These are phyloP conservation scores for Phalera bucephala DNA, from an alignment of 2,888 invertebrate species.

Conservation along the genomic window DNA sequence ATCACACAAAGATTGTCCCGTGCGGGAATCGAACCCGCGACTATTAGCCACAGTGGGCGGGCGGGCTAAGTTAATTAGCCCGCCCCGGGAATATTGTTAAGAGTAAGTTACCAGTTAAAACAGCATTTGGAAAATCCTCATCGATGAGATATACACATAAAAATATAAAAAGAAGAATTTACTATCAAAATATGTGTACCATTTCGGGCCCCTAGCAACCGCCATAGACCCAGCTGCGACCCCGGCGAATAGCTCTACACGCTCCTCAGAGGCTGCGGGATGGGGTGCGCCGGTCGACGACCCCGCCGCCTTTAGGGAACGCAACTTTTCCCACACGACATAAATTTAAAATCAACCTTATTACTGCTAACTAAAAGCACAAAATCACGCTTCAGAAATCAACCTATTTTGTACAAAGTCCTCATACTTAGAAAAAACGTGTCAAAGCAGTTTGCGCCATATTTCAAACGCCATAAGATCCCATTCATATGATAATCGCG, in stretches of 20 bases:
- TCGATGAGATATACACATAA: too few species aligned
- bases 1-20: too few species aligned
- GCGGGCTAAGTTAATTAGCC: too few species aligned
- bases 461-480: conserved; percentile 11
- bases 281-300: conserved; percentile 18
- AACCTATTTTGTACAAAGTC: conserved; percentile 4
- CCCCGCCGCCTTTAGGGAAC: conserved; percentile 25
- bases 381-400: conserved; percentile 1
- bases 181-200: not conserved
- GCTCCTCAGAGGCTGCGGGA: conserved; percentile 14
- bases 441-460: conserved; percentile 15
- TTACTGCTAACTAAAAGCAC: accelerated
- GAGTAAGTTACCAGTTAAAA: too few species aligned
- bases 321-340: conserved; percentile 5
- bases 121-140: too few species aligned
- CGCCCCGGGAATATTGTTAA: too few species aligned
- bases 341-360: conserved; percentile 9
- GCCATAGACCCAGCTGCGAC: conserved; percentile 1
- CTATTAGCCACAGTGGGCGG: too few species aligned
- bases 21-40: too few species aligned
- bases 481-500: conserved; percentile 12
- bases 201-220: not conserved
- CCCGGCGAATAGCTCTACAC: conserved; percentile 6
- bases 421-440: conserved; percentile 9
- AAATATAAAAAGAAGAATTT: too few species aligned